A percentile compares a stretch with the other conserved stretches of the same genome.
These are phyloP conservation scores for Aradophagus sp. DNA, from an alignment of 1,140 invertebrate genomes.

Conservation along the genomic window DNA sequence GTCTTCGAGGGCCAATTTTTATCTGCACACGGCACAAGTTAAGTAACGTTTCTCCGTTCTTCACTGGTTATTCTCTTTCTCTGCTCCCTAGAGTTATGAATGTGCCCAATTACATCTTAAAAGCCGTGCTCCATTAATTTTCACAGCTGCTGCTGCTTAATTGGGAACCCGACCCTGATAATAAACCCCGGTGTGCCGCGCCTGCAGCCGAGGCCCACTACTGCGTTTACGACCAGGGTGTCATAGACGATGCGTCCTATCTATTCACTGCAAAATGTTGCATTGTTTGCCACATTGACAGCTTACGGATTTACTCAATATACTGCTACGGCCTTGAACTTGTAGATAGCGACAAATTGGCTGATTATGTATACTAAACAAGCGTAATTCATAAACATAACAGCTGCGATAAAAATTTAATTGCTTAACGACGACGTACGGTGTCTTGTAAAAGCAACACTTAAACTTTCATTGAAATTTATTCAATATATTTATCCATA, in stretches of 20 bases:
- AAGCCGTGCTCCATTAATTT: constrained; percentile 81
- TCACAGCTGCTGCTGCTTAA: constrained; percentile 81
- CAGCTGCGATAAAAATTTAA: constrained; percentile 10
- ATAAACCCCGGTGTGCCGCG: constrained; percentile 72
- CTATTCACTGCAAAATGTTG: constrained; percentile 60
- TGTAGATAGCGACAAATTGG: constrained; percentile 46
- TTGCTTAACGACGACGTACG: not conserved
- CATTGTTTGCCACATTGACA: constrained; percentile 63
- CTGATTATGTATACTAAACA: too few relatives aligned
- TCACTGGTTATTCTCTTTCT: constrained; percentile 57
- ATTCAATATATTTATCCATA: too few relatives aligned
- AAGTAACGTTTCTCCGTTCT: constrained; percentile 25
- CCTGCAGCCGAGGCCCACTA: constrained; percentile 65
- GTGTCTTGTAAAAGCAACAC: too few relatives aligned
- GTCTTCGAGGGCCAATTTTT: too few relatives aligned
- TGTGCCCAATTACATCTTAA: constrained; percentile 81
- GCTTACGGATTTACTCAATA: constrained; percentile 31
- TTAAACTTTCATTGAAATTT: too few relatives aligned
- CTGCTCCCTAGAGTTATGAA: constrained; percentile 75
- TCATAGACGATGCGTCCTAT: constrained; percentile 60
- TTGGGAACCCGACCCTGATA: constrained; percentile 78
- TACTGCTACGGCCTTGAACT: constrained; percentile 48
- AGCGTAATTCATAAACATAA: too few relatives aligned
- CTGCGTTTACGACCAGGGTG: constrained; percentile 63
- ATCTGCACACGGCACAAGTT: constrained; percentile 13